These are phyloP conservation scores for Drosophila grimshawi DNA, from an alignment of 1,140 invertebrate genomes.

Conservation along the genomic window DNA sequence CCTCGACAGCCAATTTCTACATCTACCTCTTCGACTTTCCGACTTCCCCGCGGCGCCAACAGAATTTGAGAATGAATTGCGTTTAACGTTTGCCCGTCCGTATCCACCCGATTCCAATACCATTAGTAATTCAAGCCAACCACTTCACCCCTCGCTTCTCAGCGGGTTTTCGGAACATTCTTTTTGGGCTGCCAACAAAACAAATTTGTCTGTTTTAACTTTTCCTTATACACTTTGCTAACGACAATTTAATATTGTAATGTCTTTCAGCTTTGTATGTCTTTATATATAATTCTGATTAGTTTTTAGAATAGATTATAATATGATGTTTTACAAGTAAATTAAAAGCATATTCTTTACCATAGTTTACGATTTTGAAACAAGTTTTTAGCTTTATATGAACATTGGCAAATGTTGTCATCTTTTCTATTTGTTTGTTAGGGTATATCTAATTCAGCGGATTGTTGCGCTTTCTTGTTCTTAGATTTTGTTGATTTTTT, in stretches of 20 bases:
- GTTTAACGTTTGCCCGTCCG: slow-evolving; percentile 48
- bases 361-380: too few species aligned
- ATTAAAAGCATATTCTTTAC: too few species aligned
- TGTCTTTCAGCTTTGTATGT: neutral
- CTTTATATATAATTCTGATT: too few species aligned
- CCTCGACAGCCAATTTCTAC: slow-evolving; percentile 42
- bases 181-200: slow-evolving; percentile 30
- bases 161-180: neutral
- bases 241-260: neutral
- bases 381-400: too few species aligned
- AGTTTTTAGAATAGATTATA: too few species aligned
- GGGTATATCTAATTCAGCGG: neutral
- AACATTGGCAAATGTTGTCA: too few species aligned
- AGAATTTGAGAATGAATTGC: slow-evolving; percentile 68
- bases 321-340: too few species aligned
- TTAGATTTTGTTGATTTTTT: slow-evolving; percentile 21
- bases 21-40: neutral
- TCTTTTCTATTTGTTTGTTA: neutral
- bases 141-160: neutral
- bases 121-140: slow-evolving; percentile 45
- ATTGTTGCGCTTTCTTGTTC: neutral
- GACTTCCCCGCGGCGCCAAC: neutral
- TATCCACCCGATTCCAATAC: slow-evolving; percentile 19
- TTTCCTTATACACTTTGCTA: slow-evolving; percentile 39
- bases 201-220: slow-evolving; percentile 79